phyloP scores from a whole-genome alignment of 1,140 invertebrate genomes.

The Arion vulgaris region DNA sequence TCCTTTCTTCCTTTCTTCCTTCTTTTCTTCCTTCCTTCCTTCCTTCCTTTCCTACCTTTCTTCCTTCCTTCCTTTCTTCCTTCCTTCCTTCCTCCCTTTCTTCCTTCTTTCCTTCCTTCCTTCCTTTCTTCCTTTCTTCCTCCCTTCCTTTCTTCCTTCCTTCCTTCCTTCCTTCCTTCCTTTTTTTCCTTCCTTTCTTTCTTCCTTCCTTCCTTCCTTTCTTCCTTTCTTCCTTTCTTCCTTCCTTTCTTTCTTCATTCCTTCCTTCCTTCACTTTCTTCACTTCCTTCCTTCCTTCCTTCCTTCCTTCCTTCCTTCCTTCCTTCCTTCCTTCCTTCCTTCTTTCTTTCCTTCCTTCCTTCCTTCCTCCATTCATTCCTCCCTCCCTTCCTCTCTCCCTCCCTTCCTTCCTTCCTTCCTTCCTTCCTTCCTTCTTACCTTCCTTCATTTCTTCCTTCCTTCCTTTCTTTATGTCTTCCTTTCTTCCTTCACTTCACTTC shows the following conservation, averaged over 20 bases:
- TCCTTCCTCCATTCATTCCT: no score
- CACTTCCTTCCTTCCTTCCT: no score
- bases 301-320: neutral
- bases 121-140: neutral
- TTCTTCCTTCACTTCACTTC: neutral
- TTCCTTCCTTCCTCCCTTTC: neutral
- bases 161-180: neutral
- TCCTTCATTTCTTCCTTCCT: no score
- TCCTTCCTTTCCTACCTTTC: neutral
- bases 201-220: no score
- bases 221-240: neutral
- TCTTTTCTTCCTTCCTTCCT: no score
- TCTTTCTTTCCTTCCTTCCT: constrained; percentile 1
- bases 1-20: no score
- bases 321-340: neutral
- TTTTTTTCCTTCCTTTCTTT: neutral
- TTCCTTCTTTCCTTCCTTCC: neutral
- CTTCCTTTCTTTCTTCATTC: neutral
- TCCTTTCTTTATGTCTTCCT: no score
- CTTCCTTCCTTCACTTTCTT: no score
- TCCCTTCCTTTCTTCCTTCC: neutral
- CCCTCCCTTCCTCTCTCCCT: neutral
- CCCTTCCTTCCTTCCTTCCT: neutral
- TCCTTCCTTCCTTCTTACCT: no score
- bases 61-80: neutral